Base-by-base conservation (phyloP, 2,113 vertebrate species). In the Heptranchias perlo region DNA sequence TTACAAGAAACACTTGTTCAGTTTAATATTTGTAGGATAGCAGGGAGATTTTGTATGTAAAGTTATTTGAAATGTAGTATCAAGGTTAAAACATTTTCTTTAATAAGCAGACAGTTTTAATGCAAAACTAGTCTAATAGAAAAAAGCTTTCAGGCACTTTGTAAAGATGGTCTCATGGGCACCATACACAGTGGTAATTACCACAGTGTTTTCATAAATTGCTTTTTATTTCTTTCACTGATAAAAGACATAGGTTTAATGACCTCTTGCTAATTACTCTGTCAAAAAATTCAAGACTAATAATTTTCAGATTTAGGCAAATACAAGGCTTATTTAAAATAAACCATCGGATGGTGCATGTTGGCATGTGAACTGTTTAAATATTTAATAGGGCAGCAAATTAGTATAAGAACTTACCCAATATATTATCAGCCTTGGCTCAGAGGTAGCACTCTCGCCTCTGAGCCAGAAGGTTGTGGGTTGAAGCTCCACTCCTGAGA, bases 231-330 rank as follows among this genome's bases (percentile, higher is more conserved):
- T 47, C 62, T 49, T 95, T 95, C 23, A 28, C 25, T 47, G n/a
- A 65, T 94, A 18, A 95, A 94, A 21, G n/a, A 67, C 44, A 7
- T 25, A 67, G 44, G 64, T 67, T 69, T 69, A 49, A 69, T 94
- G 25, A 65, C 23, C 39, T 93, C 62, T 39, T 44, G n/a, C 64
- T 95, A 69, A 95, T 49, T 95, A 49, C 23, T 49, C 23, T 18
- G 44, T 95, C 65, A 73, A 95, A 95, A 91, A 49, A 69, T 67
- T 49, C 39, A 95, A 49, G 64, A 18, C 25, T 67, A 95, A 95
- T 52, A 52, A 35, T 95, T 47, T 52, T 69, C 44, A 69, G 31
- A 2, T 47, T 94, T 95, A 95, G 69, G 94, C 13, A 95, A 95
- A 52, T 95, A 23, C 89, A 67, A 28, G 91, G 10, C 14, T 58